Evolutionary conservation across 2,113 vertebrate genomes (phyloP), one percentile per base, ranked within the genome.

Genomic region (Pseudorasbora parva): DNA sequence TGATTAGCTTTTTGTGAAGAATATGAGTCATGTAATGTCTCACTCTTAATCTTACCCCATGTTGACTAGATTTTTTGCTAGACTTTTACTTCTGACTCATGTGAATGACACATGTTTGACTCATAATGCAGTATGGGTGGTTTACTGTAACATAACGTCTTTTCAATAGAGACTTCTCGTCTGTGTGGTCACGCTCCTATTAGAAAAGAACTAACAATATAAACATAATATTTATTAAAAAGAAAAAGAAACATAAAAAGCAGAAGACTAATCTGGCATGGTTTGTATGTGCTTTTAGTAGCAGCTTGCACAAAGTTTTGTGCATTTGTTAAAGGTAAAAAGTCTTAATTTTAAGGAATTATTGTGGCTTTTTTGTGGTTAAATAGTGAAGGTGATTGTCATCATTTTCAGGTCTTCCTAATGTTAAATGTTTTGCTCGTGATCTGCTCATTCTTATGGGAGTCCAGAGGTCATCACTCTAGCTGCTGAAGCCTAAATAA

Each of bases 261-360:
- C 9, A 8, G 37, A 11, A 25, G 11, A 8, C 9, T 21, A 41
- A 12, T 15, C 15, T 37, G 8, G 27, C 30, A 57, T 57, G 27
- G 30, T 78, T 47, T 49, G 23, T 5, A 64, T 78, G 37, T 2
- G 41, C 23, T 19, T 49, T 17, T 14, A 45, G 4, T 49, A 79
- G 41, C 43, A 79, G 59, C 23, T 30, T 64, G 59, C 59, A 21
- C 43, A 47, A 25, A 10, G n/a, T 27, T 19, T 17, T 25, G 37
- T 47, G 23, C 41, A 79, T 66, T 79, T 79, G 77, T 66, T 79
- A 3, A 56, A 37, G n/a, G 21, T 72, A 6, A 72, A 54, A 23
- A 47, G 5, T 45, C 41, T 45, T 45, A 0, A 71, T 45, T 71
- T 45, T 23, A 45, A 23, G 2, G 5, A 23, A 23, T 23, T 45